Percentiles rank a stretch among this genome's conserved stretches.
Conservation (phyloP, 2,888 invertebrate genomes). For the Pterostichus niger region DNA sequence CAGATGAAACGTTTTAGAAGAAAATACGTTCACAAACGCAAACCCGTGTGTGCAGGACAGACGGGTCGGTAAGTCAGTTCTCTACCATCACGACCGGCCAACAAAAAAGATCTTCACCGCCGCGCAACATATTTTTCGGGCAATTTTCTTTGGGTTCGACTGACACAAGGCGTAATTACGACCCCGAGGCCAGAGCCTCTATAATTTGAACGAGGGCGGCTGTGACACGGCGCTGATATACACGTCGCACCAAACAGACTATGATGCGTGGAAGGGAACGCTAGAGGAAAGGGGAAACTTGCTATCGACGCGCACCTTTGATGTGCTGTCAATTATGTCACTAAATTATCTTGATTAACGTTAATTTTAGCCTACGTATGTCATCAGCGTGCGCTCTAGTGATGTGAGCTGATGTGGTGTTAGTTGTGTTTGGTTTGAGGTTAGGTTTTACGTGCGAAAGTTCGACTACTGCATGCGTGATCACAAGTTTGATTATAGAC, state of each 20-base stretch:
- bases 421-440: slow-evolving; percentile 31
- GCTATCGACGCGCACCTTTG: slow-evolving; percentile 59
- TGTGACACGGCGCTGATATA: slow-evolving; percentile 69
- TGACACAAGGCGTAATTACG: slow-evolving; percentile 76
- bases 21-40: slow-evolving; percentile 46
- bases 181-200: slow-evolving; percentile 74
- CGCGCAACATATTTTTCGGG: slow-evolving; percentile 74
- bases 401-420: background rate
- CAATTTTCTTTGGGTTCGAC: slow-evolving; percentile 73
- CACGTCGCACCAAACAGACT: slow-evolving; percentile 31
- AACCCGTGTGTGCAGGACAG: slow-evolving; percentile 23
- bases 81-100: slow-evolving; percentile 26
- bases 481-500: background rate
- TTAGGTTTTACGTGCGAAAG: slow-evolving; percentile 50
- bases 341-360: slow-evolving; percentile 67
- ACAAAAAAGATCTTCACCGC: slow-evolving; percentile 65
- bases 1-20: slow-evolving; percentile 50
- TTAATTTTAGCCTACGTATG: slow-evolving; percentile 64
- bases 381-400: slow-evolving; percentile 46
- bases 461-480: slow-evolving; percentile 40
- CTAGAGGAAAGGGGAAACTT: slow-evolving; percentile 19
- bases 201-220: slow-evolving; percentile 76
- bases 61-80: slow-evolving; percentile 54
- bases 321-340: slow-evolving; percentile 67
- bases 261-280: slow-evolving; percentile 11